Evolutionary conservation across 2,797 vertebrate species (phyloP), one percentile per base, ranked within the genome.

Genomic region (Lutjanus campechanus): DNA sequence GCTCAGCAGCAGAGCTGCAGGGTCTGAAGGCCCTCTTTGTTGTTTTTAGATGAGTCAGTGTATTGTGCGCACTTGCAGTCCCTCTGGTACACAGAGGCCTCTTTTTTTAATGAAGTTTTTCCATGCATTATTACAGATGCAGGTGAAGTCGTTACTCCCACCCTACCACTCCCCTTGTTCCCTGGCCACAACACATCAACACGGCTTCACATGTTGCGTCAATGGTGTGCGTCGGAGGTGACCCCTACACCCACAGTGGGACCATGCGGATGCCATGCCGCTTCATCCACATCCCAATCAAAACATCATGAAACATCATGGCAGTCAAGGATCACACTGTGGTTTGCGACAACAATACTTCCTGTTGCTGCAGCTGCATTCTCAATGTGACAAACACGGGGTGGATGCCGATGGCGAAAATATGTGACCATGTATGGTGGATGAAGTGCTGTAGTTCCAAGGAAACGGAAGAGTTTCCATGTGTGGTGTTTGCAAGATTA

Each of bases 1-100:
- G 12, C 58, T 9, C 1, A 8, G 22, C 77, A 59, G 64, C 53
- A 49, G 40, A 60, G 15, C 65, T 25, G 29, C 8, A 22, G 0
- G 8, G 66, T 51, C 76, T n/a, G 50, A 73, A 20, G 58, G 46
- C 41, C 13, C 0, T 22, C 53, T 73, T 77, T 90, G 77, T 91
- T 90, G 83, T 80, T 85, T 86, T 74, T 85, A 79, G 55, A 88
- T 81, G 82, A 93, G 81, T 90, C 64, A 75, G 50, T 69, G 77
- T 47, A 75, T 89, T 90, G 88, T 90, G 64, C 54, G 40, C 16
- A 59, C 41, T 69, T 22, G 61, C 44, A 47, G 66, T 49, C 15
- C 15, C 77, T 60, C 69, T 47, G 67, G 41, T 63, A 17, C 55
- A 43, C 61, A 65, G 25, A 17, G 40, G 61, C 70, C 16, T 73